A percentile compares a stretch with the other conserved stretches of the same genome.
Evolutionary conservation across 2,113 vertebrate genomes (phyloP).

Genomic region (Lota lota): DNA sequence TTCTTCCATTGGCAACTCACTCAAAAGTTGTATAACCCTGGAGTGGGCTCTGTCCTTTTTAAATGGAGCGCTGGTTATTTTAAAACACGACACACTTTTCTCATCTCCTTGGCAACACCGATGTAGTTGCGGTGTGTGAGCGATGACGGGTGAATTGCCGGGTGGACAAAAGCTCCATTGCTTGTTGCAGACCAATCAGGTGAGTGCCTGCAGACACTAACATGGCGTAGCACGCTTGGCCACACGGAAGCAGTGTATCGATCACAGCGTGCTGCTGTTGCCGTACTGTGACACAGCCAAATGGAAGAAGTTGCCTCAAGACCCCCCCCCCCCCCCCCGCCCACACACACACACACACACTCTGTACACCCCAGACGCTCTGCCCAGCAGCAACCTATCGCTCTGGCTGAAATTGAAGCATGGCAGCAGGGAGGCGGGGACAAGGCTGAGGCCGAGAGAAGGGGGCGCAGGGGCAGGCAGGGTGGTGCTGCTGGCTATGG

Average conservation of each 20-base stretch:
- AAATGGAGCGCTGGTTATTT: constrained; percentile 30
- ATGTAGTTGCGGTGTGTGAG: neutral
- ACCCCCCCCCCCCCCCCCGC: constrained; percentile 35
- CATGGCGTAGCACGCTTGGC: too few relatives aligned
- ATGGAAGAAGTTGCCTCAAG: constrained; percentile 42
- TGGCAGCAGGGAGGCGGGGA: constrained; percentile 15
- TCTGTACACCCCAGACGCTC: constrained; percentile 8
- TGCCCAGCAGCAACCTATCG: constrained; percentile 11
- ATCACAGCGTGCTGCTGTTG: constrained; percentile 24
- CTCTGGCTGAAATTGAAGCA: constrained; percentile 32
- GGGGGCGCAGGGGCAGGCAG: constrained; percentile 49
- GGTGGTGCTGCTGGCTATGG: constrained; percentile 46
- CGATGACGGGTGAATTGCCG: constrained; percentile 3
- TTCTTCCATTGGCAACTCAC: constrained; percentile 44
- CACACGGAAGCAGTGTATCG: neutral
- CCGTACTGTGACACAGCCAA: constrained; percentile 14
- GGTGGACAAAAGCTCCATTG: constrained; percentile 31
- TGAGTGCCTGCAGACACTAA: too few relatives aligned
- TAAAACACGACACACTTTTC: constrained; percentile 18
- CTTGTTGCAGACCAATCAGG: neutral
- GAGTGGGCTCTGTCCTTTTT: neutral
- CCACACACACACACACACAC: constrained; percentile 48
- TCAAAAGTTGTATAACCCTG: constrained; percentile 29
- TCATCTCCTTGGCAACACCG: constrained; percentile 41
- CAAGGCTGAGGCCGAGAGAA: neutral